These are phyloP conservation scores for Melikaiella ostensackeni DNA, from an alignment of 2,888 invertebrate genomes.

Conservation along the genomic window DNA sequence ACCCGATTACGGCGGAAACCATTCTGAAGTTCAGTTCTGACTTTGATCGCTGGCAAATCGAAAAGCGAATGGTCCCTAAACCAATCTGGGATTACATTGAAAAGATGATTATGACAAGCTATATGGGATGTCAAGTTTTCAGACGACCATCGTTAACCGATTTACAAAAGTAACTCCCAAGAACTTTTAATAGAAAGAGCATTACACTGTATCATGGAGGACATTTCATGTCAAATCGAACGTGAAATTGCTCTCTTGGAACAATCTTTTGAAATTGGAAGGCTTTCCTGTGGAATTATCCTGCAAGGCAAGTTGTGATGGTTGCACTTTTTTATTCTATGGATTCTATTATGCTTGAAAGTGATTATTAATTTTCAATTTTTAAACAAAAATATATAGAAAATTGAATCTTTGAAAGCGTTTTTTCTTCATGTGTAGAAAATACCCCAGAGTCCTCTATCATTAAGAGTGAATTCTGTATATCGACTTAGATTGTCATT, in stretches of 20 bases:
- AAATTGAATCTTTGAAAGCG: too few species aligned
- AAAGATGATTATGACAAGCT: conserved; percentile 23
- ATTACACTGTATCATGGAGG: conserved; percentile 22
- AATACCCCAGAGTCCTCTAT: too few species aligned
- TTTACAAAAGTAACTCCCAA: conserved; percentile 15
- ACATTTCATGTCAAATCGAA: conserved; percentile 30
- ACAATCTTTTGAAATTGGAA: conserved; percentile 27
- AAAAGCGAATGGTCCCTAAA: conserved; percentile 45
- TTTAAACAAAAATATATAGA: too few species aligned
- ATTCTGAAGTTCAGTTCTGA: conserved; percentile 20
- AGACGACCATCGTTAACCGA: conserved; percentile 18
- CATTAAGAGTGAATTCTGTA: too few species aligned
- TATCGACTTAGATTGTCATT: not conserved
- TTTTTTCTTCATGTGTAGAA: too few species aligned
- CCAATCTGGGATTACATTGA: not conserved
- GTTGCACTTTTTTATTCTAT: conserved; percentile 3
- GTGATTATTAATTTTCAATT: too few species aligned
- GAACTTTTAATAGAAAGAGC: conserved; percentile 34
- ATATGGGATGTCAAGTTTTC: conserved; percentile 34
- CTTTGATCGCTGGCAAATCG: conserved; percentile 42
- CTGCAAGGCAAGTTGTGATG: not conserved
- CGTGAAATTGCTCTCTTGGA: conserved; percentile 28
- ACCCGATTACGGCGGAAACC: conserved; percentile 8
- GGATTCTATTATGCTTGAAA: not conserved
- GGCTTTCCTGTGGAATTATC: not conserved